phyloP scores from a whole-genome alignment of 2,797 vertebrate species.

The Schizothorax lantsangensis region DNA sequence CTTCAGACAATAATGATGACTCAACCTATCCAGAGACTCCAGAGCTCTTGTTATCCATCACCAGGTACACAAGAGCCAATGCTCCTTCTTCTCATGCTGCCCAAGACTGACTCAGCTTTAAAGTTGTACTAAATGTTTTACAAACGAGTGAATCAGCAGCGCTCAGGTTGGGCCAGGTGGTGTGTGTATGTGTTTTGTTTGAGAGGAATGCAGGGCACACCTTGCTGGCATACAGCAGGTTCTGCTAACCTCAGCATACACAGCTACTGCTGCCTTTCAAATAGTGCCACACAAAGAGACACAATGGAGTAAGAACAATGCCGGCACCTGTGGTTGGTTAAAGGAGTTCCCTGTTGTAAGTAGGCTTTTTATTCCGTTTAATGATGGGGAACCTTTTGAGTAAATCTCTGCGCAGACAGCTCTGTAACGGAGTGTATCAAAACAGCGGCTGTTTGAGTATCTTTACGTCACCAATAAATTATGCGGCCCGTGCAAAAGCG shows the following conservation, averaged over 20 bases:
- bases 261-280: constrained; percentile 31
- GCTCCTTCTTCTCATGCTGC: not conserved
- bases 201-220: constrained; percentile 52
- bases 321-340: constrained; percentile 38
- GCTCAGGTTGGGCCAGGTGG: not conserved
- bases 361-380: constrained; percentile 31
- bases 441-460: constrained; percentile 14
- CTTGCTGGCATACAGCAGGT: constrained; percentile 48
- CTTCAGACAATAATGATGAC: not conserved
- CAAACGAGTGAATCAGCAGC: not conserved
- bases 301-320: constrained; percentile 37
- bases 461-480: constrained; percentile 14
- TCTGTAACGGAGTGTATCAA: constrained; percentile 6
- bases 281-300: constrained; percentile 37
- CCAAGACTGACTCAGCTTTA: not conserved
- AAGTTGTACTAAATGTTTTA: constrained; percentile 2
- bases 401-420: constrained; percentile 35
- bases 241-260: constrained; percentile 22
- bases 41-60: not conserved
- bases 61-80: not conserved
- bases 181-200: constrained; percentile 30
- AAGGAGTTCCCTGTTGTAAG: constrained; percentile 26
- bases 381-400: constrained; percentile 17
- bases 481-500: not conserved
- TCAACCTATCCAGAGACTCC: not conserved